A percentile compares a stretch with the other conserved stretches of the same genome.
phyloP scores from a whole-genome alignment of 2,113 vertebrate species.

The Chaetodon auriga region DNA sequence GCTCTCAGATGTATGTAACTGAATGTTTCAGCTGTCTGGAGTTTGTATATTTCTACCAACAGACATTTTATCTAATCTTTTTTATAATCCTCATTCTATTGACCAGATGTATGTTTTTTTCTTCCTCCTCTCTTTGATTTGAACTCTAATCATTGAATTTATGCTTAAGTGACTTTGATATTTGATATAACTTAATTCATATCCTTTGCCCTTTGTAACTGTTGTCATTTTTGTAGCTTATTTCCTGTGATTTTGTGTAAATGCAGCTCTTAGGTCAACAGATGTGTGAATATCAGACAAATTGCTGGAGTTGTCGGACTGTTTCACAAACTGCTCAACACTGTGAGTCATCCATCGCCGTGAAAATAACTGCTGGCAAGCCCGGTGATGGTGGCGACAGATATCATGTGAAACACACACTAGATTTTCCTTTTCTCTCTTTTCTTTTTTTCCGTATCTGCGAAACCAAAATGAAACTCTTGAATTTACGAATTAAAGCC shows the following conservation, averaged over 20 bases:
- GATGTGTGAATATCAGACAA: constrained; percentile 74
- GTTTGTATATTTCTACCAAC: constrained; percentile 86
- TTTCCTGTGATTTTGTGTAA: constrained; percentile 59
- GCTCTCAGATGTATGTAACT: constrained; percentile 80
- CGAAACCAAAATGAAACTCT: constrained; percentile 84
- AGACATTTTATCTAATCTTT: constrained; percentile 83
- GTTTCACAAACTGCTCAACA: constrained; percentile 66
- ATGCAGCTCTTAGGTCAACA: constrained; percentile 60
- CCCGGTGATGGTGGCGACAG: constrained; percentile 40
- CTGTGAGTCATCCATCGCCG: constrained; percentile 55
- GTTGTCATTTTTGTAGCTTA: constrained; percentile 63
- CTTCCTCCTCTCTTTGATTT: constrained; percentile 43
- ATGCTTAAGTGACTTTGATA: constrained; percentile 78
- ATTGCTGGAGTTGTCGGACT: constrained; percentile 65
- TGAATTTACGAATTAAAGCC: constrained; percentile 82
- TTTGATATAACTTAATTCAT: constrained; percentile 77
- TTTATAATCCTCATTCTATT: constrained; percentile 81
- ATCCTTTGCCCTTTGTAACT: constrained; percentile 59
- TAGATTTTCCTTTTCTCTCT: constrained; percentile 30
- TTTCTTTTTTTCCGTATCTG: constrained; percentile 60
- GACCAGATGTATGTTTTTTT: constrained; percentile 77
- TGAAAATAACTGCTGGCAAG: constrained; percentile 54
- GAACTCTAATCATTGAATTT: constrained; percentile 75
- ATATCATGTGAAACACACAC: constrained; percentile 46
- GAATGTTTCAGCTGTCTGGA: constrained; percentile 81